Base-by-base conservation (phyloP, 2,888 invertebrate genomes). In the Phania funesta region DNA sequence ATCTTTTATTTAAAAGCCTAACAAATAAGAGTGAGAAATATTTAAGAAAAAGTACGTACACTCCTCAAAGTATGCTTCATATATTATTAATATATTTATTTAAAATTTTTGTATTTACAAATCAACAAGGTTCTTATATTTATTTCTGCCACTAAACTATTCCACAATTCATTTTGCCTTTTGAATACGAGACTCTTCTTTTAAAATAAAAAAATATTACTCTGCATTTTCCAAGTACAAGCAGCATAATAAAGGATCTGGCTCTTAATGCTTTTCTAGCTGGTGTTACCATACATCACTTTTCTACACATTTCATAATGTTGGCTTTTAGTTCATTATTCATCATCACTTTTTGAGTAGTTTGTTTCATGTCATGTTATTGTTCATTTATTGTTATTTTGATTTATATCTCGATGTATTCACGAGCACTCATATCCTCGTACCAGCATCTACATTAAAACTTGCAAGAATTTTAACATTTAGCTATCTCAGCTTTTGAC, bases 401-500 rank as follows among this genome's bases (percentile, higher is more conserved):
- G 6, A 3, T 20, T 5, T 6, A 6, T 11, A 29, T 11, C 13
- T 26, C 26, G 1, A 46, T 18, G 29, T 52, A 41, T 16, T 46
- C n/a, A 29, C 62, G 20, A 41, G 18, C n/a, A 1, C 9, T 52
- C 41, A 4, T 22, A 24, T n/a, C 8, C 41, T 44, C 5, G 7
- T 44, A 38, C 11, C 9, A 11, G 32, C 3, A 16, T 26, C 24
- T 22, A 65, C 29, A 22, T 50, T 65, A 24, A 50, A n/a, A 35
- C 3, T 11, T n/a, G 24, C 6, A 18, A 65, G 2, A 64, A 64
- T 35, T 46, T 18, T 11, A 38, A 46, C 44, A n/a, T 54, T 68
- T 56, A 35, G 54, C 50, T 77, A 71, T 64, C 32, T 68, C 56
- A 73, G 52, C 74, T 58, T 82, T 54, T 70, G 74, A 74, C 82